Evolutionary conservation across 2,888 invertebrate genomes (phyloP).

Genomic region (Acrocera orbiculus): DNA sequence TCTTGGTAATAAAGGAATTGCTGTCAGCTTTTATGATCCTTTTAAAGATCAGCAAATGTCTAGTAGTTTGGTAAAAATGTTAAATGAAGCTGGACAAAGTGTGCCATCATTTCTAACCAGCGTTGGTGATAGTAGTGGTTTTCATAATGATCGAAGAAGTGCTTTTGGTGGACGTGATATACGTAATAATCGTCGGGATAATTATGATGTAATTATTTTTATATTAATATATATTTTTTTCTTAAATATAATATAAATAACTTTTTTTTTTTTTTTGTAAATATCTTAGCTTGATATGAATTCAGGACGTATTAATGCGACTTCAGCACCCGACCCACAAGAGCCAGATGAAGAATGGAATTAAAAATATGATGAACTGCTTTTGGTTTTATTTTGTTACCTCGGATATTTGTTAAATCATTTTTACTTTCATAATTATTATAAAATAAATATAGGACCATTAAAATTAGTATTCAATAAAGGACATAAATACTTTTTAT

Average conservation of each 20-base stretch:
- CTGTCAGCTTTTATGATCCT: slow-evolving; percentile 68
- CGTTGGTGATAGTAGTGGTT: slow-evolving; percentile 21
- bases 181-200: slow-evolving; percentile 15
- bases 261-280: slow-evolving; percentile 1
- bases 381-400: not conserved
- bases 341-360: slow-evolving; percentile 13
- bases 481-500: too few species aligned
- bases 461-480: too few species aligned
- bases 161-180: slow-evolving; percentile 58
- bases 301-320: slow-evolving; percentile 1
- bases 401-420: too few species aligned
- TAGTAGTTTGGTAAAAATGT: slow-evolving; percentile 48
- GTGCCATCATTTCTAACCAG: slow-evolving; percentile 60
- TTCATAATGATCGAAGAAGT: slow-evolving; percentile 21
- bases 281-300: slow-evolving; percentile 1
- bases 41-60: slow-evolving; percentile 43
- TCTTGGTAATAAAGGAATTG: slow-evolving; percentile 75
- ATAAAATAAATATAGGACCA: too few species aligned
- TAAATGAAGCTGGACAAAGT: slow-evolving; percentile 59
- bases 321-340: slow-evolving; percentile 5
- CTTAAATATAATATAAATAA: not conserved
- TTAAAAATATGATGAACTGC: not conserved
- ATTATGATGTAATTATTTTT: slow-evolving; percentile 11
- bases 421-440: too few species aligned
- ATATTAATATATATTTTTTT: not conserved